Evolutionary conservation across 2,113 vertebrate genomes (phyloP).

Genomic region (Caloenas nicobarica): DNA sequence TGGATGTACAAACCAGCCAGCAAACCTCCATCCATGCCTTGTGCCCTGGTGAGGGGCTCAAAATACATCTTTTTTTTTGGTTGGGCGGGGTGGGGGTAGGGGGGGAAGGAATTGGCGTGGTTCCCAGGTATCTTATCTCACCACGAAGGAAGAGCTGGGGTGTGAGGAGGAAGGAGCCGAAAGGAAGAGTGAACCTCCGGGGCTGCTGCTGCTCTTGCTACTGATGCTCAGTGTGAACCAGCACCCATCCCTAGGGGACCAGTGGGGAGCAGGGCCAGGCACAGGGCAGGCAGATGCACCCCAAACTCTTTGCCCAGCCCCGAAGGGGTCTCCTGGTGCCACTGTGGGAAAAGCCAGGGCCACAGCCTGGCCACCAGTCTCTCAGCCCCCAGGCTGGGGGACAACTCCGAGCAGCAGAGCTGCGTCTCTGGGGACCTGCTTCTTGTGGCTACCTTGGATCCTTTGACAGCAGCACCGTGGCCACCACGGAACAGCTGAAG

Average conservation of each 20-base stretch:
- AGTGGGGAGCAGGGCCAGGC: not conserved
- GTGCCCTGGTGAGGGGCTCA: rapidly evolving
- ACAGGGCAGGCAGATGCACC: rapidly evolving
- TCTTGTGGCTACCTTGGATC: not conserved
- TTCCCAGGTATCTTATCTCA: not conserved
- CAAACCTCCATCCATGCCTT: not conserved
- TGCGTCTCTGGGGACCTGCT: not conserved
- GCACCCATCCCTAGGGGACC: rapidly evolving
- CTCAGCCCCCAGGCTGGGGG: not conserved
- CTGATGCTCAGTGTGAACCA: not conserved
- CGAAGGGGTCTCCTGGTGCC: not conserved
- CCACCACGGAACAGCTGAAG: no score
- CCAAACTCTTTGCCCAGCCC: not conserved
- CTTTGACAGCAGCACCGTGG: no score
- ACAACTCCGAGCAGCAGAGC: not conserved
- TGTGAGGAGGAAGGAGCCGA: rapidly evolving
- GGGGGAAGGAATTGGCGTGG: not conserved
- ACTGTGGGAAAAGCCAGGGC: not conserved
- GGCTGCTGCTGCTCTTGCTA: not conserved
- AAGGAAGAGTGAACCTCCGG: not conserved
- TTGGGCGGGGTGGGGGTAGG: no score
- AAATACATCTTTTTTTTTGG: not conserved
- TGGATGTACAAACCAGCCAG: not conserved
- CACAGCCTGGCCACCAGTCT: not conserved
- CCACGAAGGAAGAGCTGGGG: not conserved